Conservation (phyloP, 2,888 invertebrate genomes). For the Odontothrips loti region DNA sequence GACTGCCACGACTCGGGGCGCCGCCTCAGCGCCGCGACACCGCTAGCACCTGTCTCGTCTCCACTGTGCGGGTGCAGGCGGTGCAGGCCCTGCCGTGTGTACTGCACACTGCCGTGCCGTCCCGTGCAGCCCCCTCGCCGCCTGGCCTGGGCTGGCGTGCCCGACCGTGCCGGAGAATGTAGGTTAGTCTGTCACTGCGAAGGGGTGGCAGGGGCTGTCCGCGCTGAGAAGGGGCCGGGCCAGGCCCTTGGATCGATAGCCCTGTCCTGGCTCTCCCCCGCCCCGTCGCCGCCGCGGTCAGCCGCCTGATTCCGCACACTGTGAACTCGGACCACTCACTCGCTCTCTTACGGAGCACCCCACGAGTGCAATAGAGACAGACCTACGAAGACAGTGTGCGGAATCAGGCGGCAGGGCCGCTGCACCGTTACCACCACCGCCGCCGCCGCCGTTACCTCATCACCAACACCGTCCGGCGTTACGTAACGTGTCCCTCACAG, state of each 20-base stretch:
- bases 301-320: too few species aligned
- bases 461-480: too few species aligned
- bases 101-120: not conserved
- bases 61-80: not conserved
- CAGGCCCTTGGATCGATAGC: constrained; percentile 40
- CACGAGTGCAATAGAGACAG: too few species aligned
- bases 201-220: not conserved
- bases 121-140: not conserved
- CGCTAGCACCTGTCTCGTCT: not conserved
- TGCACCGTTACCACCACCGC: constrained; percentile 30
- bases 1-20: not conserved
- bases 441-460: constrained; percentile 27
- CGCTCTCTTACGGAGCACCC: too few species aligned
- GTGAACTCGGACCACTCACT: too few species aligned
- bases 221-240: constrained; percentile 27
- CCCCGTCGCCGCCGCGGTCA: constrained; percentile 58
- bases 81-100: not conserved
- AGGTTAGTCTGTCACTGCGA: constrained; percentile 11
- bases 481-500: too few species aligned
- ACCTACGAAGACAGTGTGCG: too few species aligned
- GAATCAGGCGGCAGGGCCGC: not conserved
- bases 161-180: not conserved
- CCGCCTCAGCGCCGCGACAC: too few species aligned
- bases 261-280: constrained; percentile 62
- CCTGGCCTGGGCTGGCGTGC: not conserved